Conservation (phyloP, 2,113 vertebrate species). For the Oreochromis aureus region DNA sequence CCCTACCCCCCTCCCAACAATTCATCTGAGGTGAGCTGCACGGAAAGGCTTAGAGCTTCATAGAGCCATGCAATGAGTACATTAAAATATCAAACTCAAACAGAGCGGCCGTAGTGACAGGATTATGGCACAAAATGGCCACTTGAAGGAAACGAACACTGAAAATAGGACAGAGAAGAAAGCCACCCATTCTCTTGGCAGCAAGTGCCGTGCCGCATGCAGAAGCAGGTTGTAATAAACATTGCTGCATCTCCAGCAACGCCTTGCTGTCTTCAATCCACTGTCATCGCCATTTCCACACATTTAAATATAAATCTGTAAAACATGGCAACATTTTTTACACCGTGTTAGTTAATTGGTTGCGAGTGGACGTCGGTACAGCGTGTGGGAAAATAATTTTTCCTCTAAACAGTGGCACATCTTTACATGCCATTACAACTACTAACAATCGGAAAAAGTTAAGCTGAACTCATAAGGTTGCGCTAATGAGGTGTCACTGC, state of each 20-base stretch:
- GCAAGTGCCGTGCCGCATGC: neutral
- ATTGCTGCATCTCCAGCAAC: neutral
- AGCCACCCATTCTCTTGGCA: neutral
- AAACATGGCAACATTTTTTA: neutral
- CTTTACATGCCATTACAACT: neutral
- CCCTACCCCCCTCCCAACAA: neutral
- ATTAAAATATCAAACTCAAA: slow-evolving; percentile 27
- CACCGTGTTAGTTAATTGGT: slow-evolving; percentile 10
- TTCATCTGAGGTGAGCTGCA: neutral
- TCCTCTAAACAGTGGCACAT: neutral
- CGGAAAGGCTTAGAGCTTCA: neutral
- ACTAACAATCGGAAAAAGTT: slow-evolving; percentile 12
- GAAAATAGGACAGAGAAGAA: slow-evolving; percentile 15
- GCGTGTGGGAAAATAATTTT: slow-evolving; percentile 3
- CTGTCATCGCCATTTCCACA: neutral
- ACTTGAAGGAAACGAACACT: slow-evolving; percentile 24
- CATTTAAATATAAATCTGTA: neutral
- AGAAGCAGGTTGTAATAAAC: neutral
- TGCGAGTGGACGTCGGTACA: neutral
- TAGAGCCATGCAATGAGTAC: neutral
- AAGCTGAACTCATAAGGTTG: neutral
- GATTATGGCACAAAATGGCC: slow-evolving; percentile 47
- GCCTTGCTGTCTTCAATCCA: neutral
- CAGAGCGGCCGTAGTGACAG: slow-evolving; percentile 48
- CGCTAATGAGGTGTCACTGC: slow-evolving; percentile 44